Evolutionary conservation across 2,888 invertebrate species (phyloP).

Genomic region (Chloroclystis v-ata): DNA sequence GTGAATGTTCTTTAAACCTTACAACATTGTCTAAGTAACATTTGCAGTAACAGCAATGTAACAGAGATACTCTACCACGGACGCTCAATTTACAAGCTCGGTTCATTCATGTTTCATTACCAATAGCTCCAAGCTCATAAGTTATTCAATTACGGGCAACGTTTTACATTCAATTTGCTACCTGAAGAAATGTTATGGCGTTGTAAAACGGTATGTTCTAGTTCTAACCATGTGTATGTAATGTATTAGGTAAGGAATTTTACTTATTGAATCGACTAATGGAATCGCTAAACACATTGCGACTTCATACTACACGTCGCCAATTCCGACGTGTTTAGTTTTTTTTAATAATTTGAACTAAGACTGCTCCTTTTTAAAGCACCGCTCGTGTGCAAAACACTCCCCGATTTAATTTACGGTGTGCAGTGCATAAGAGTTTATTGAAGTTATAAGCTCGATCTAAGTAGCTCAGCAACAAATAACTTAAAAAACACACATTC

Average conservation of each 20-base stretch:
- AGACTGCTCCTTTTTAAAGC: too few species aligned
- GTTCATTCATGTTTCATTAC: constrained; percentile 75
- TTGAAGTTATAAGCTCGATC: neutral
- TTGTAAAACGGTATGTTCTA: constrained; percentile 10
- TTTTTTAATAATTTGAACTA: too few species aligned
- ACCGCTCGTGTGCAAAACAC: too few species aligned
- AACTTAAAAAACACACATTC: constrained; percentile 1
- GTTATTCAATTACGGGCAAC: constrained; percentile 73
- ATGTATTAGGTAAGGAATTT: too few species aligned
- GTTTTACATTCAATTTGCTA: constrained; percentile 73
- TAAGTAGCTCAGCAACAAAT: neutral
- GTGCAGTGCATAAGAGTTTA: too few species aligned
- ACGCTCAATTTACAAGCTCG: constrained; percentile 55
- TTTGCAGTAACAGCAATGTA: constrained; percentile 54
- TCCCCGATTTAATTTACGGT: too few species aligned
- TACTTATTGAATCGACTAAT: too few species aligned
- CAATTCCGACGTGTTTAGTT: too few species aligned
- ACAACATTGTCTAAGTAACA: constrained; percentile 25
- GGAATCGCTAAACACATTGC: neutral
- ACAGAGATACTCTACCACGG: constrained; percentile 59
- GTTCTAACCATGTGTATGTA: too few species aligned
- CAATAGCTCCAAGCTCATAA: constrained; percentile 69
- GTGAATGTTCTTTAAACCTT: too few species aligned
- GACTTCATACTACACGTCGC: too few species aligned
- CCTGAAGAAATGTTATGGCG: constrained; percentile 54